Evolutionary conservation across 2,797 vertebrate genomes (phyloP).

Genomic region (Spondyliosoma cantharus): DNA sequence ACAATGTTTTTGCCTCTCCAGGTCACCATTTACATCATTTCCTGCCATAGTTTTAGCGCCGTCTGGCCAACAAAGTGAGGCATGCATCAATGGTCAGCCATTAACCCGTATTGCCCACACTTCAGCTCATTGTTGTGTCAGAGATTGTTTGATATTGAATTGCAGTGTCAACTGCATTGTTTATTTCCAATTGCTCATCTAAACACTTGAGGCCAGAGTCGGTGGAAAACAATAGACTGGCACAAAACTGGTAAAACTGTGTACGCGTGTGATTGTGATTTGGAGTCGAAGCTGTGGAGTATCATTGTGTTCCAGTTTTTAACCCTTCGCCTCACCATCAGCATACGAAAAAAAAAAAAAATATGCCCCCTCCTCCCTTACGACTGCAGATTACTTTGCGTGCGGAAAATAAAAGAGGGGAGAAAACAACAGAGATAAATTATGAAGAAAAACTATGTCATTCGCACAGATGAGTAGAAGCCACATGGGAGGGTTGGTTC

Average conservation of each 20-base stretch:
- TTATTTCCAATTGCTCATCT: constrained; percentile 65
- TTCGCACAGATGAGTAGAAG: constrained; percentile 74
- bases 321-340: constrained; percentile 50
- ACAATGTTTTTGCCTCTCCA: constrained; percentile 79
- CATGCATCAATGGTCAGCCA: constrained; percentile 73
- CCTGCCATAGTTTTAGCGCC: constrained; percentile 78
- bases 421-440: constrained; percentile 73
- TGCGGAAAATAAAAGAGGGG: constrained; percentile 63
- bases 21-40: constrained; percentile 84
- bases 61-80: constrained; percentile 70
- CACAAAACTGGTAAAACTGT: constrained; percentile 43
- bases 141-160: constrained; percentile 67
- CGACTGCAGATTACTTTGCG: constrained; percentile 60
- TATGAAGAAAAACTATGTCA: constrained; percentile 80
- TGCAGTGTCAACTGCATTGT: constrained; percentile 65
- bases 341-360: constrained; percentile 10
- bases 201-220: constrained; percentile 54
- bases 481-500: constrained; percentile 81
- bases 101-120: constrained; percentile 60
- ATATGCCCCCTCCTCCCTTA: constrained; percentile 26
- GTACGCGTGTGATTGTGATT: constrained; percentile 32
- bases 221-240: constrained; percentile 52
- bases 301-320: constrained; percentile 61
- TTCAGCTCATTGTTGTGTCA: constrained; percentile 49
- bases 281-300: constrained; percentile 30